A percentile compares a stretch with the other conserved stretches of the same genome.
Evolutionary conservation across 1,140 invertebrate genomes (phyloP).

Genomic region (Drosophila subobscura): DNA sequence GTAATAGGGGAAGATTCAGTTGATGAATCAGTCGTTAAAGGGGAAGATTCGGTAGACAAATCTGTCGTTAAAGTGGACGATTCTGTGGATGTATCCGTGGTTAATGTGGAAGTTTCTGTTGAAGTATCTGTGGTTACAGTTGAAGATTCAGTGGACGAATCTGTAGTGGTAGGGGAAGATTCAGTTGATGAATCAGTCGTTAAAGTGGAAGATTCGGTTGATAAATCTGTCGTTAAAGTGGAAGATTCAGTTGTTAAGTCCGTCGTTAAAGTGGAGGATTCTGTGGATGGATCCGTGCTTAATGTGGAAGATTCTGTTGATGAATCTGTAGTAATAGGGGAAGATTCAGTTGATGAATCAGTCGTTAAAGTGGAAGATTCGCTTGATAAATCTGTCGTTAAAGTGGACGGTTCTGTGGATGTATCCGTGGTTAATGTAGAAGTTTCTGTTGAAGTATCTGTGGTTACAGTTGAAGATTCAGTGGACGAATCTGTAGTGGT

Average conservation of each 20-base stretch:
- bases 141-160: not conserved
- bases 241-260: not conserved
- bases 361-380: not conserved
- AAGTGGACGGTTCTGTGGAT: not conserved
- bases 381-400: not conserved
- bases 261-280: constrained; percentile 1
- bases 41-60: too few species aligned
- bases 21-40: too few species aligned
- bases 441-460: too few species aligned
- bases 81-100: too few species aligned
- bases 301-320: not conserved
- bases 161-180: not conserved
- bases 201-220: constrained; percentile 8
- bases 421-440: not conserved
- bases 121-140: too few species aligned
- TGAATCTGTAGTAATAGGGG: constrained; percentile 3
- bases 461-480: too few species aligned
- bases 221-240: not conserved
- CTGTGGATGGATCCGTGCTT: constrained; percentile 5
- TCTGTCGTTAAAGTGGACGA: too few species aligned
- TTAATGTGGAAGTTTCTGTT: too few species aligned
- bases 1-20: too few species aligned
- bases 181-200: constrained; percentile 12
- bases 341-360: not conserved
- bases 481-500: not conserved